phyloP scores from a whole-genome alignment of 2,113 vertebrate species.

The Engystomops pustulosus region DNA sequence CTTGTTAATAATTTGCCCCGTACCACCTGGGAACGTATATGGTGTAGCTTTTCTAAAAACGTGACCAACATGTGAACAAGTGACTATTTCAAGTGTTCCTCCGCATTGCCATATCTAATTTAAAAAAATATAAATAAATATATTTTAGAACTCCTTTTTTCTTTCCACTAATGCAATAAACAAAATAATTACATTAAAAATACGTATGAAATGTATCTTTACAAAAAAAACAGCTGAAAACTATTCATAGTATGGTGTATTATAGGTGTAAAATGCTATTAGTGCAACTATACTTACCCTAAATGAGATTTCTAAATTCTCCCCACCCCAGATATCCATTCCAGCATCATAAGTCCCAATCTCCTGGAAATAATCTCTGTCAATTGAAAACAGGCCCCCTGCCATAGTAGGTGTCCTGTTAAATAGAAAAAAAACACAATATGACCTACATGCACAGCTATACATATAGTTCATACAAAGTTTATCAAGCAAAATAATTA shows the following conservation, averaged over 20 bases:
- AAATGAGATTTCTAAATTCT: constrained; percentile 99
- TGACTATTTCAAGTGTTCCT: constrained; percentile 96
- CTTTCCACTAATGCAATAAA: too few species aligned
- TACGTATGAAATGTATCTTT: too few species aligned
- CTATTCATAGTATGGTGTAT: too few species aligned
- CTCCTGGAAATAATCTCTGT: constrained; percentile 98
- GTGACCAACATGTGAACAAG: constrained; percentile 97
- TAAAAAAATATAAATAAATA: neutral
- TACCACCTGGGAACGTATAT: constrained; percentile 97
- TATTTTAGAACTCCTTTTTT: neutral
- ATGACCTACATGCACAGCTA: neutral
- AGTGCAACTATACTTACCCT: constrained; percentile 77
- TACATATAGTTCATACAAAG: neutral
- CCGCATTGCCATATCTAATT: constrained; percentile 98
- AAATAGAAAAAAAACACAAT: neutral
- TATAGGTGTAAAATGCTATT: neutral
- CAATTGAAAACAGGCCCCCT: constrained; percentile 97
- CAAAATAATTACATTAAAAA: too few species aligned
- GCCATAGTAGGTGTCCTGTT: constrained; percentile 97
- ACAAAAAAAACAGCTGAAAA: neutral
- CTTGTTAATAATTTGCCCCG: constrained; percentile 99
- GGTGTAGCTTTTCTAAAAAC: constrained; percentile 98
- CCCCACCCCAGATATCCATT: constrained; percentile 99
- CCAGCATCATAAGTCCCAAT: constrained; percentile 98
- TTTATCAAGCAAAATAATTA: too few species aligned